phyloP scores from a whole-genome alignment of 2,888 invertebrate species.

The Caenorhabditis auriculariae region DNA sequence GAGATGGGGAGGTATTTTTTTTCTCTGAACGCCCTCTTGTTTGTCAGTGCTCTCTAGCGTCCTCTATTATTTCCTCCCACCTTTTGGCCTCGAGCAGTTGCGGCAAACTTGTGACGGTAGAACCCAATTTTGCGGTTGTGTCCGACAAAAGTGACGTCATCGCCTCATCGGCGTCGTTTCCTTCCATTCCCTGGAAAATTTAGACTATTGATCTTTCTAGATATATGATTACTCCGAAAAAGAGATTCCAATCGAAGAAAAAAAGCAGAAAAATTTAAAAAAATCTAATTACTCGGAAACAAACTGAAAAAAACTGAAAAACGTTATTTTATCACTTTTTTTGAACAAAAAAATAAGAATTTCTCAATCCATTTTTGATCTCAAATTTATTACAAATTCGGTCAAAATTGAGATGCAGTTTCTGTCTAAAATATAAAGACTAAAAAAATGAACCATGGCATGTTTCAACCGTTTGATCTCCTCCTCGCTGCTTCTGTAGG shows the following conservation, averaged over 20 bases:
- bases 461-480: conserved; percentile 92
- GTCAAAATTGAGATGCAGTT: neutral
- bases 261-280: too few species aligned
- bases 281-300: too few species aligned
- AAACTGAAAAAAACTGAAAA: too few species aligned
- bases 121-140: conserved; percentile 83
- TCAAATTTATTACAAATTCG: neutral
- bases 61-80: neutral
- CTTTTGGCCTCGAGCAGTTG: conserved; percentile 94
- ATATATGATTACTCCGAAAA: too few species aligned
- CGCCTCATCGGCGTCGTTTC: conserved; percentile 84
- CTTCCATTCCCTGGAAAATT: conserved; percentile 62
- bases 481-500: conserved; percentile 88
- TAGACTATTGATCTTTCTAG: neutral
- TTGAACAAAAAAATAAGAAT: too few species aligned
- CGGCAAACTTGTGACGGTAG: conserved; percentile 86
- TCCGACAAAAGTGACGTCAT: conserved; percentile 80
- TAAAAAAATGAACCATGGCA: conserved; percentile 74
- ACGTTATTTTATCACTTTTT: too few species aligned
- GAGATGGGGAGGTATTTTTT: too few species aligned
- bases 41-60: too few species aligned
- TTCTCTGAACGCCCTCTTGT: too few species aligned
- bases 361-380: too few species aligned
- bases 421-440: neutral
- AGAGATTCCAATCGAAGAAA: too few species aligned